Base-by-base conservation (phyloP, 2,113 vertebrate species). In the Platichthys stellatus region DNA sequence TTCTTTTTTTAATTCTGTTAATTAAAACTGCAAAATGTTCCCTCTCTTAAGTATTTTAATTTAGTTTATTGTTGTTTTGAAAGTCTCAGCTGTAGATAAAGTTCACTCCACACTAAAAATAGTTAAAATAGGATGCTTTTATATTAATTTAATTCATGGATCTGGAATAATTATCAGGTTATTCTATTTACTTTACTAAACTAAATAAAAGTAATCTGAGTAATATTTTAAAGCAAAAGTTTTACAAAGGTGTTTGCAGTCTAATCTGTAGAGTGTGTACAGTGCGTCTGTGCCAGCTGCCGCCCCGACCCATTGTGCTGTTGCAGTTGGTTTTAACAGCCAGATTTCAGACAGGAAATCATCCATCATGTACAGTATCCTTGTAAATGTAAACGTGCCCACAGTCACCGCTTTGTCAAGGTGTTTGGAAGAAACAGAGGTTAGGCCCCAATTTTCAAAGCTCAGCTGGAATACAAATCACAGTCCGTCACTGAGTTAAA, bases 361-460 rank as follows among this genome's bases (percentile, higher is more conserved):
- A 81, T 88, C 84, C 74, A 88, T 91, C 88, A 93, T 76, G 73
- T 87, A 85, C 76, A 86, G 78, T 86, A 85, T 84, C 76, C 77
- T 72, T 11, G 58, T 69, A 82, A 67, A 84, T 88, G 85, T 89
- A 89, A 90, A 86, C 40, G 35, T 51, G 80, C 79, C 87, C 76
- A 70, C 83, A 88, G 82, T 58, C 87, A 77, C 66, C 26, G 69
- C 74, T 89, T 86, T 86, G 83, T 88, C 72, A 67, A 56, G 81
- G 64, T 59, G 58, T 69, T 82, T 71, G 80, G 26, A 81, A 80
- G 72, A 82, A 79, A 78, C 47, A 0, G 58, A 67, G 70, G 77
- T 69, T 68, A 68, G 82, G 59, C 31, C 56, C 57, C 23, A 17
- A 21, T 82, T 72, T 69, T 66, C 47, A 76, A 69, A 86, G 72